Evolutionary conservation across 92 coral and sea anemone genomes (phyloP), one percentile per base, ranked within the genome.

Genomic region (Plumapathes pennacea): DNA sequence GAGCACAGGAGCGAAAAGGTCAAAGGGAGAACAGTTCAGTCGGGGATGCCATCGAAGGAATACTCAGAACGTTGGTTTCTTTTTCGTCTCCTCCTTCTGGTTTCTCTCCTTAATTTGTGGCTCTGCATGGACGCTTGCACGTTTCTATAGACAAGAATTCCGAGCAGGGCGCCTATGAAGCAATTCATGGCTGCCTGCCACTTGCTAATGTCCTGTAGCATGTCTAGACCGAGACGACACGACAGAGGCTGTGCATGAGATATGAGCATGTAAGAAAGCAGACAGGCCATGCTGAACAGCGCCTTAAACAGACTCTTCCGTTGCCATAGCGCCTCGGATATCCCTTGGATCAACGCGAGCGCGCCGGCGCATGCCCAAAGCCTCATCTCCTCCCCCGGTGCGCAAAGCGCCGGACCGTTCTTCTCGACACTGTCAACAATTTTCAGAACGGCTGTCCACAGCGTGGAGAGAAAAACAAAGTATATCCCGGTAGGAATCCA

Each of bases 151-250:
- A 72, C 80, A 14, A 60, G 43, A 12, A 82, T 61, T 32, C 76
- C 90, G 20, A 87, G 81, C 14, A 87, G 23, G 2, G 96, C 96
- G 19, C 79, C 68, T 8, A 56, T 69, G 53, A 87, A 87, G 32
- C 83, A 87, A 46, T 80, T 83, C 50, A 82, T 57, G 28, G 90
- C 96, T 2, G 90, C 77, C 36, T 87, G 96, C 96, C 96, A 87
- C 52, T 83, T 83, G 52, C 82, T 84, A 21, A 79, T 60, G 23
- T 87, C 90, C 3, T 66, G 39, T 27, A 87, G 72, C 54, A 60
- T 83, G 25, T 39, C 64, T 37, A 49, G 69, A 20, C 90, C 90
- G 18, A 87, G 67, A 29, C 96, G 83, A 50, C 96, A 87, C 0
- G 96, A 77, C 10, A 87, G 64, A 0, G 96, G 96, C 27, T 87